Evolutionary conservation across 2,888 invertebrate species (phyloP).

Genomic region (Falcaria lacertinaria): DNA sequence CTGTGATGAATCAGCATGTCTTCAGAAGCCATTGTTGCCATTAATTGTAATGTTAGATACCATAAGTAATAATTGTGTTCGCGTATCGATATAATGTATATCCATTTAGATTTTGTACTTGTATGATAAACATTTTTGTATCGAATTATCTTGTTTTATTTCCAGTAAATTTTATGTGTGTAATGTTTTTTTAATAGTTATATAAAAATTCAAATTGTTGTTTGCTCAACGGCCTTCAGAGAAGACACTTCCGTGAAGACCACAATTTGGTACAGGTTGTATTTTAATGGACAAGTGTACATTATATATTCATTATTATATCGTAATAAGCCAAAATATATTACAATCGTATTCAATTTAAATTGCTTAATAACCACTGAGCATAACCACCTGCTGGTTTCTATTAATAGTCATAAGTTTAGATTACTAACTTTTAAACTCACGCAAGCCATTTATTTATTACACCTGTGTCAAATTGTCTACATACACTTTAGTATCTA

Average conservation of each 20-base stretch:
- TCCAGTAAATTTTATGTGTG: not conserved
- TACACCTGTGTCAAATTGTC: too few species aligned
- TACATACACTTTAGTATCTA: too few species aligned
- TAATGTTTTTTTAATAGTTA: not conserved
- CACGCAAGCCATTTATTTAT: too few species aligned
- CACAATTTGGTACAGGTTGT: not conserved
- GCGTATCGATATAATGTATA: slow-evolving; percentile 7
- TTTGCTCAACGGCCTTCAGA: not conserved
- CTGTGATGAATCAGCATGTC: slow-evolving; percentile 52
- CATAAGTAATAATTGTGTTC: slow-evolving; percentile 2
- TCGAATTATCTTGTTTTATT: slow-evolving; percentile 6
- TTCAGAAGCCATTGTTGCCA: slow-evolving; percentile 34
- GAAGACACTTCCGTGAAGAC: not conserved
- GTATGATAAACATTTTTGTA: slow-evolving; percentile 18
- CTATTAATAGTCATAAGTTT: too few species aligned
- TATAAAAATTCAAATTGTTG: not conserved
- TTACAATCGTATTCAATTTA: too few species aligned
- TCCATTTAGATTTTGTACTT: slow-evolving; percentile 1
- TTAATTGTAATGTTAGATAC: slow-evolving; percentile 11
- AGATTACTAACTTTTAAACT: too few species aligned
- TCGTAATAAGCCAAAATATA: too few species aligned
- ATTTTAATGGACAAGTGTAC: not conserved
- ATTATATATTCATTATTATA: too few species aligned
- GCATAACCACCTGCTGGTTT: too few species aligned
- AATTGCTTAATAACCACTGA: too few species aligned